Conservation (phyloP, 2,888 invertebrate genomes). For the Dromius quadrimaculatus region DNA sequence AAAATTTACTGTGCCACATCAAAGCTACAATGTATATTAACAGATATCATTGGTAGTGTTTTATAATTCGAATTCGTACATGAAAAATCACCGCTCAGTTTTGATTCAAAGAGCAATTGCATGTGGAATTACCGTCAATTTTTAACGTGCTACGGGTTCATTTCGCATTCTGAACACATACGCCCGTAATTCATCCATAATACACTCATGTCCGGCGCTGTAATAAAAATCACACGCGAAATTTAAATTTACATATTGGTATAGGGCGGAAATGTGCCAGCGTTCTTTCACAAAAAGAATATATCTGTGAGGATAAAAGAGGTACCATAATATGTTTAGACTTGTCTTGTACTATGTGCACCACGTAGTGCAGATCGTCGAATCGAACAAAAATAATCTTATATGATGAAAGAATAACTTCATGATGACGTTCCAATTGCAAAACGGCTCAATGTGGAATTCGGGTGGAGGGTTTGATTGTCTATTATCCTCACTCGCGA, state of each 20-base stretch:
- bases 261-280: not conserved
- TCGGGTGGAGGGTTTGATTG: not conserved
- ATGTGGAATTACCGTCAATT: conserved; percentile 26
- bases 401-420: no score
- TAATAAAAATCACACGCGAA: conserved; percentile 32
- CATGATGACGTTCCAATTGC: conserved; percentile 8
- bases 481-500: not conserved
- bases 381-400: no score
- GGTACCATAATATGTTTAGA: no score
- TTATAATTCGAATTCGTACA: conserved; percentile 6
- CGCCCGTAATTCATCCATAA: conserved; percentile 33
- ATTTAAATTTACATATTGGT: conserved; percentile 31
- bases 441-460: not conserved
- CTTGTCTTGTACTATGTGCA: no score
- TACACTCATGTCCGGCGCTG: conserved; percentile 30
- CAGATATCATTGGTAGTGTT: conserved; percentile 9
- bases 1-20: conserved; percentile 1
- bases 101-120: conserved; percentile 33
- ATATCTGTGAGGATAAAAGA: no score
- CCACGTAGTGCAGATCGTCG: no score
- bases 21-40: conserved; percentile 8
- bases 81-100: conserved; percentile 21
- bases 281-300: no score
- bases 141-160: conserved; percentile 13
- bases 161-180: conserved; percentile 17